Percentiles rank a stretch among this genome's conserved stretches.
Conservation (phyloP, 1,140 invertebrate species). For the Leptonema lineaticorne region DNA sequence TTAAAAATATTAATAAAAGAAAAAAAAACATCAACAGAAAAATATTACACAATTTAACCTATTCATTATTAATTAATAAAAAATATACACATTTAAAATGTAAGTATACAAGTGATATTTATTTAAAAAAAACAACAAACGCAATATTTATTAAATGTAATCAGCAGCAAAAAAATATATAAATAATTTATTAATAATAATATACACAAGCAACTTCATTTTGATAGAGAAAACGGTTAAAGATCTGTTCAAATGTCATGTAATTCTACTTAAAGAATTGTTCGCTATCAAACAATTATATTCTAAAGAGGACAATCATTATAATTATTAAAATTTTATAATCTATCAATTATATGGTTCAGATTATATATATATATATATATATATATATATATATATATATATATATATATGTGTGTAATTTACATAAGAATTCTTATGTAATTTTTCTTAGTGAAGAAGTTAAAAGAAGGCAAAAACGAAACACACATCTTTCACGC, state of each 20-base stretch:
- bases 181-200: neutral
- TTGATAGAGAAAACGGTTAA: conserved; percentile 1
- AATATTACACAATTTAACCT: conserved; percentile 7
- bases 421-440: neutral
- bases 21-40: conserved; percentile 14
- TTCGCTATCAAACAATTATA: conserved; percentile 15
- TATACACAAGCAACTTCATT: neutral
- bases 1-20: too few species aligned
- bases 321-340: conserved; percentile 4
- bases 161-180: neutral
- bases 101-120: neutral
- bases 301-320: conserved; percentile 18
- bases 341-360: neutral
- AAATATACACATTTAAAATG: neutral
- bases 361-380: neutral
- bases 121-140: neutral
- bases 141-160: neutral
- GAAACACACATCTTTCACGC: neutral
- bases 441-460: too few species aligned
- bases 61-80: neutral
- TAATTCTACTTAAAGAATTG: conserved; percentile 3
- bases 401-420: too few species aligned
- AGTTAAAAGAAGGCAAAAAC: neutral
- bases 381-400: too few species aligned
- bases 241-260: neutral